phyloP scores from a whole-genome alignment of 2,888 invertebrate genomes.

The Patella pellucida region DNA sequence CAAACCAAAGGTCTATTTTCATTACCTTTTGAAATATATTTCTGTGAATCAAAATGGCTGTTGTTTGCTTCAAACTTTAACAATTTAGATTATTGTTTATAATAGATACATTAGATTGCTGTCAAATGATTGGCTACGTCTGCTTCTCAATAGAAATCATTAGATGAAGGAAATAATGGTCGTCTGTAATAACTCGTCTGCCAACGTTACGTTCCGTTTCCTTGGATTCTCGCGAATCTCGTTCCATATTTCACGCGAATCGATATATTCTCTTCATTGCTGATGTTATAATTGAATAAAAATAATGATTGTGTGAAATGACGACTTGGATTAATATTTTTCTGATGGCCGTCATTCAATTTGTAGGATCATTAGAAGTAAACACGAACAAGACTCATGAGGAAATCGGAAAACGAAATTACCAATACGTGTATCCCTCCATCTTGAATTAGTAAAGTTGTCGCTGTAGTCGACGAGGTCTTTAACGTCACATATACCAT shows the following conservation, averaged over 20 bases:
- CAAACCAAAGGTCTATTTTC: no score
- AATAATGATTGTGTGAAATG: not conserved
- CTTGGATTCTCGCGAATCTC: not conserved
- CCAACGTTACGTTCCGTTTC: not conserved
- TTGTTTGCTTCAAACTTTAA: no score
- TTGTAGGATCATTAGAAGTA: not conserved
- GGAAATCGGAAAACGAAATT: slow-evolving; percentile 1
- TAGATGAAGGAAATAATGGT: not conserved
- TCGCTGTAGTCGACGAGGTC: no score
- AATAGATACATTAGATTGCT: no score
- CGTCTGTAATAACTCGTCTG: not conserved
- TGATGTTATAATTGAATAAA: slow-evolving; percentile 12
- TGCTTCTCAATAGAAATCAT: not conserved
- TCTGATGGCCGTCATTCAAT: not conserved
- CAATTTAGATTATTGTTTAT: no score
- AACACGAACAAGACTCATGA: not conserved
- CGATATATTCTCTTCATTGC: not conserved
- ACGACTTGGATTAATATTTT: not conserved
- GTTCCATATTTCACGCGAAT: not conserved
- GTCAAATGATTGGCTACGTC: not conserved
- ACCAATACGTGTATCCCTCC: no score
- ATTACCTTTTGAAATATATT: no score
- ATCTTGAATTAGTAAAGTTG: no score
- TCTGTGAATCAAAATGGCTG: no score
- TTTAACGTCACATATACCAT: no score